Conservation (phyloP, 2,113 vertebrate species). For the Spea multiplicata region DNA sequence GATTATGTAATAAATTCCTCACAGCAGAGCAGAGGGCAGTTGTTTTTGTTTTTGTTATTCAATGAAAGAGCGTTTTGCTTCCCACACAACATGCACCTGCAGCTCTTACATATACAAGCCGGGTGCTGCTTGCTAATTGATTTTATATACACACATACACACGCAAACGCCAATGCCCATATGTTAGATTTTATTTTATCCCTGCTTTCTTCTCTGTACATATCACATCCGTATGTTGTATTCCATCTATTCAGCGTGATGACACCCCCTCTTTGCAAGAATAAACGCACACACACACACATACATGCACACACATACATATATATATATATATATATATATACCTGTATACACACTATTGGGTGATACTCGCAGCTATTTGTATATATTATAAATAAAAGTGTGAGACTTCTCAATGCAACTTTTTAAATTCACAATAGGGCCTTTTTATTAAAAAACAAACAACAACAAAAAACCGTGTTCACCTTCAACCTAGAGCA, state of each 20-base stretch:
- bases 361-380: no score
- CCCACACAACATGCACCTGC: background rate
- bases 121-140: conserved; percentile 2
- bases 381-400: no score
- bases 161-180: background rate
- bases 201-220: background rate
- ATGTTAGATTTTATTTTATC: conserved; percentile 11
- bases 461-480: no score
- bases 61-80: background rate
- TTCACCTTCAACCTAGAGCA: no score
- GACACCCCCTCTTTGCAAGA: background rate
- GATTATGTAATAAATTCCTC: conserved; percentile 2
- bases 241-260: background rate
- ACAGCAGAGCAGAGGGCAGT: conserved; percentile 1
- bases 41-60: conserved; percentile 6
- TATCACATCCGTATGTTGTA: background rate
- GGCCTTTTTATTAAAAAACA: no score
- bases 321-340: no score
- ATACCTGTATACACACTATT: no score
- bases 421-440: no score
- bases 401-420: no score
- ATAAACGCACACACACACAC: no score
- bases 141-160: conserved; percentile 3
- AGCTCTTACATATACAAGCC: background rate
- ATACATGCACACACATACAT: no score